These are phyloP conservation scores for Plecotus auritus DNA, from an alignment of 2,113 vertebrate species.

Conservation along the genomic window DNA sequence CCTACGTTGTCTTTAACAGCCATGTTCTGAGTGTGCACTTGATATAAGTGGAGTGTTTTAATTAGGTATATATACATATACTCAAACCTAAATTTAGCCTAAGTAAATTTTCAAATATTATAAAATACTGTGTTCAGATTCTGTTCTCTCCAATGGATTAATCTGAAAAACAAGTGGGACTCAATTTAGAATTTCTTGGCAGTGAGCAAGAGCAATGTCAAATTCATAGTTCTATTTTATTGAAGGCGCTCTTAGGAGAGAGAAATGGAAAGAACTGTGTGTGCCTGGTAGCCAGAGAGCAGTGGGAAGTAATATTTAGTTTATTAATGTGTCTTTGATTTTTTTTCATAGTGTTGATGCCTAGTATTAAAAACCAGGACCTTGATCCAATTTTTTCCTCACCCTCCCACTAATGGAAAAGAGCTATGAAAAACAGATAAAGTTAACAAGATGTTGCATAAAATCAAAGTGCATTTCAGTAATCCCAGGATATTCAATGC, in stretches of 20 bases:
- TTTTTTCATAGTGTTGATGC: conserved; percentile 73
- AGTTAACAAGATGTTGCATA: conserved; percentile 81
- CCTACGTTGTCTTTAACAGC: conserved; percentile 51
- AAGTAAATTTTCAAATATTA: conserved; percentile 81
- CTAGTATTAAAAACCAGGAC: conserved; percentile 72
- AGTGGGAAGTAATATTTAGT: conserved; percentile 82
- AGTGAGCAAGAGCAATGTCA: conserved; percentile 80
- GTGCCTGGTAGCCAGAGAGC: conserved; percentile 75
- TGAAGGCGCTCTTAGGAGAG: conserved; percentile 82
- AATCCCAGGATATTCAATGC: conserved; percentile 71
- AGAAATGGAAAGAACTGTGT: conserved; percentile 72
- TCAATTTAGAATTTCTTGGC: conserved; percentile 83
- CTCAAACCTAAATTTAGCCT: conserved; percentile 71
- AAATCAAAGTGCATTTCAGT: conserved; percentile 76
- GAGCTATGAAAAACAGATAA: conserved; percentile 77
- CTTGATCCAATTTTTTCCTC: conserved; percentile 78
- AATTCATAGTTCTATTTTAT: conserved; percentile 81
- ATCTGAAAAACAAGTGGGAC: conserved; percentile 82
- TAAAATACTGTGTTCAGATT: conserved; percentile 77
- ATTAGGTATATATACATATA: conserved; percentile 69
- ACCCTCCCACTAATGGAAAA: conserved; percentile 68
- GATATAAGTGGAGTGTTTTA: conserved; percentile 65
- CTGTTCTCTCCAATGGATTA: conserved; percentile 77
- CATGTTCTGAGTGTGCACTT: conserved; percentile 61
- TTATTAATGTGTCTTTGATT: conserved; percentile 82